Percentiles rank a stretch among this genome's conserved stretches.
These are phyloP conservation scores for Microcebus jonahi DNA, from an alignment of 2,113 vertebrate genomes.

Conservation along the genomic window DNA sequence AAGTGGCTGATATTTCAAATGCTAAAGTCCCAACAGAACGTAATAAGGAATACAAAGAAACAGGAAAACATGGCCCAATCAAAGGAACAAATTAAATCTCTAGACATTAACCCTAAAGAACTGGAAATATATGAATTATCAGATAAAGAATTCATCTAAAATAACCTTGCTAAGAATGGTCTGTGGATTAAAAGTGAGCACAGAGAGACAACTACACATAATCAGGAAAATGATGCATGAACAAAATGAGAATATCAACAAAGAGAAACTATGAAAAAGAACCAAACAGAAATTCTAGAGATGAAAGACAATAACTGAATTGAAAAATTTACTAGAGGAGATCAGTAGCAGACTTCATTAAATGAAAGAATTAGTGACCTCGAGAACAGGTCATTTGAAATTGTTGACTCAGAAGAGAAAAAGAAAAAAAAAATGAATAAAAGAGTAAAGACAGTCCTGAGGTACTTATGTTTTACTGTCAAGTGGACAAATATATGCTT, in stretches of 20 bases:
- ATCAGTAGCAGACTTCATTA: background rate
- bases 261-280: background rate
- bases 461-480: background rate
- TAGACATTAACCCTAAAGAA: background rate
- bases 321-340: background rate
- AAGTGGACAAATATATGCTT: background rate
- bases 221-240: background rate
- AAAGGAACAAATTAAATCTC: background rate
- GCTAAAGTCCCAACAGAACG: background rate
- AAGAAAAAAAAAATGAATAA: background rate
- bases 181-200: background rate
- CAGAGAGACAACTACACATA: background rate
- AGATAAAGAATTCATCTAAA: background rate
- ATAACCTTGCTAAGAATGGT: background rate
- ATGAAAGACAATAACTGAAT: background rate
- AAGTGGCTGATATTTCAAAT: background rate
- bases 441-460: background rate
- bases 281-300: background rate
- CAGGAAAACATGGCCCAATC: background rate
- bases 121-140: background rate
- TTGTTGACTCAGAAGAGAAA: background rate
- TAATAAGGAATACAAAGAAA: background rate
- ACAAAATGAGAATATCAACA: background rate
- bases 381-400: background rate
- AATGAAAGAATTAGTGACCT: background rate